Evolutionary conservation across 2,797 vertebrate species (phyloP).

Genomic region (Platyrinchus mystaceus): DNA sequence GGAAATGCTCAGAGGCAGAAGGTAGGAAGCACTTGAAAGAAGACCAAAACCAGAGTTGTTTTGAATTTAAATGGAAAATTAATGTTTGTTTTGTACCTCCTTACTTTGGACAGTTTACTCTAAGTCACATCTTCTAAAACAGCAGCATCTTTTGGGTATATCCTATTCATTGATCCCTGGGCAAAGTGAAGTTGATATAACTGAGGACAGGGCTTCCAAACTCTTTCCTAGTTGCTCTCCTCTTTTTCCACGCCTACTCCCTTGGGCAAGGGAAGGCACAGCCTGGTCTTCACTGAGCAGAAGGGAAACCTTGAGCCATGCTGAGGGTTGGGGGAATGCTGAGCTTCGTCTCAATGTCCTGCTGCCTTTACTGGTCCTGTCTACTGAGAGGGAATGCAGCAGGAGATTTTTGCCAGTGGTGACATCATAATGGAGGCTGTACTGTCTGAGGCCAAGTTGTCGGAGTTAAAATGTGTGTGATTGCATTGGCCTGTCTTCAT

Average conservation of each 20-base stretch:
- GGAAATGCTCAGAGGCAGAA: neutral
- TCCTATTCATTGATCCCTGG: neutral
- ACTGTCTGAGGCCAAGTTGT: neutral
- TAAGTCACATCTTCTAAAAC: neutral
- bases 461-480: neutral
- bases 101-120: neutral
- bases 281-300: neutral
- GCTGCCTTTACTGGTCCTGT: neutral
- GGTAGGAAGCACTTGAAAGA: neutral
- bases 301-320: fast-evolving
- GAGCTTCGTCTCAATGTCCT: neutral
- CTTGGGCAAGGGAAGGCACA: neutral
- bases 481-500: neutral
- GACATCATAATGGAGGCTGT: fast-evolving
- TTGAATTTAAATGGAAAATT: neutral
- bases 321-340: neutral
- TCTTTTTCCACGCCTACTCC: neutral
- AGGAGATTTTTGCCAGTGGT: neutral
- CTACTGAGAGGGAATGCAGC: neutral
- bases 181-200: neutral
- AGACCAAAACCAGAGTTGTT: neutral
- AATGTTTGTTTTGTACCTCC: neutral
- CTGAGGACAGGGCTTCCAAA: neutral
- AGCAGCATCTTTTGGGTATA: neutral
- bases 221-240: neutral